Conservation (phyloP, 2,797 vertebrate species). For the Spondyliosoma cantharus region DNA sequence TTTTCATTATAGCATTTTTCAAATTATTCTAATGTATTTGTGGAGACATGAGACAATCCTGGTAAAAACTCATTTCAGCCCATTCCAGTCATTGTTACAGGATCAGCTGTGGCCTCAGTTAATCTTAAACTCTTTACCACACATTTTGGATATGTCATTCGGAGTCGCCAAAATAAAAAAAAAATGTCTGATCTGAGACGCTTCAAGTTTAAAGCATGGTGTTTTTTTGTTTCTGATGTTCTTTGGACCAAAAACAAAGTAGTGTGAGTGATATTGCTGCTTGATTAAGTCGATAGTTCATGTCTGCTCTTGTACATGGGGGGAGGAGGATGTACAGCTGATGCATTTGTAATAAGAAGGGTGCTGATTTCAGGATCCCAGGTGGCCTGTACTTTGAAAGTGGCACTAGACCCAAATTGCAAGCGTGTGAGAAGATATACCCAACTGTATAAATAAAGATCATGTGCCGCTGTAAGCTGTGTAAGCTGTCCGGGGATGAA, state of each 20-base stretch:
- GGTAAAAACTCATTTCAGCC: neutral
- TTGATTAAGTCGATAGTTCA: slow-evolving; percentile 2
- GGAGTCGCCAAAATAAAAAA: slow-evolving; percentile 6
- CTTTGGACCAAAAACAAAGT: neutral
- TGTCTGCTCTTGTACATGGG: slow-evolving; percentile 2
- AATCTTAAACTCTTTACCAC: neutral
- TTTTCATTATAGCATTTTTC: neutral
- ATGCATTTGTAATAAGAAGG: slow-evolving; percentile 44
- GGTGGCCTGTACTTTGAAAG: slow-evolving; percentile 58
- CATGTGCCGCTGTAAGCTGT: slow-evolving; percentile 79
- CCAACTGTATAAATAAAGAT: slow-evolving; percentile 82
- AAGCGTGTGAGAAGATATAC: slow-evolving; percentile 70
- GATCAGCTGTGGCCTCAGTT: neutral
- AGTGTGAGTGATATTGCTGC: neutral
- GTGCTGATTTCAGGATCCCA: slow-evolving; percentile 60
- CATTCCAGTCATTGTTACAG: neutral
- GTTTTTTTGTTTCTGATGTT: neutral
- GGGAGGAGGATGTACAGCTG: slow-evolving; percentile 25
- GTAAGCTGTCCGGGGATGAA: slow-evolving; percentile 79
- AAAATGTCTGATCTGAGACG: neutral
- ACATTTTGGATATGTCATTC: neutral
- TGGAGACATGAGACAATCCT: neutral
- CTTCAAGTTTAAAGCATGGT: neutral
- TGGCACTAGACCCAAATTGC: slow-evolving; percentile 70
- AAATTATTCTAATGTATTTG: neutral